phyloP scores from a whole-genome alignment of 2,797 vertebrate species.

The Sarcoramphus papa region DNA sequence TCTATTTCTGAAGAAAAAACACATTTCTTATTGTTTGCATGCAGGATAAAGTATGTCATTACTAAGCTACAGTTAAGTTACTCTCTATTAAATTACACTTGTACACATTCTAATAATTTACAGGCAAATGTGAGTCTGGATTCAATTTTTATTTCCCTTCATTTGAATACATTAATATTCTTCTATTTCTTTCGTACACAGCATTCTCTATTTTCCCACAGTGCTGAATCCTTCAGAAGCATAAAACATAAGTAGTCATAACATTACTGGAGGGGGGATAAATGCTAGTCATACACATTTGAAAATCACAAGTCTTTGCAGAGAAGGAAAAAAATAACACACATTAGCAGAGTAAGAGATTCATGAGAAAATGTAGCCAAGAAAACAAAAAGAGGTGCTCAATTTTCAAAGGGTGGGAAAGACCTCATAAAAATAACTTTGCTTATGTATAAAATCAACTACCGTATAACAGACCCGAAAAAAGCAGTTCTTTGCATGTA shows the following conservation, averaged over 20 bases:
- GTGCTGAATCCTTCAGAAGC: neutral
- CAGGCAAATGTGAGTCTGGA: neutral
- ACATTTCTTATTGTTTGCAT: neutral
- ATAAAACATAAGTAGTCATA: neutral
- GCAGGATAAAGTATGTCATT: neutral
- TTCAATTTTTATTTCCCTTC: neutral
- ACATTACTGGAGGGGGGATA: neutral
- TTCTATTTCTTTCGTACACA: neutral
- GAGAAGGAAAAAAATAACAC: neutral
- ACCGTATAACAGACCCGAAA: neutral
- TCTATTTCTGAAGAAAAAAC: neutral
- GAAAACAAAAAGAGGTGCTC: neutral
- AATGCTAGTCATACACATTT: neutral
- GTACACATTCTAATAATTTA: conserved; percentile 51
- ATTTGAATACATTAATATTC: neutral
- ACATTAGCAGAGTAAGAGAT: neutral
- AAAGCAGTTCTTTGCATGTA: neutral
- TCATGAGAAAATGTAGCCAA: neutral
- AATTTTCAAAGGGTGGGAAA: neutral
- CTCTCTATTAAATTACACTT: conserved; percentile 55
- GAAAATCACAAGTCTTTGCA: neutral
- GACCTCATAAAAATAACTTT: neutral
- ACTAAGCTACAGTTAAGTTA: conserved; percentile 41
- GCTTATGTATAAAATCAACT: neutral
- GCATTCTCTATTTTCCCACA: neutral